Conservation (phyloP, 2,113 vertebrate species). For the Notarius quadriscutis region DNA sequence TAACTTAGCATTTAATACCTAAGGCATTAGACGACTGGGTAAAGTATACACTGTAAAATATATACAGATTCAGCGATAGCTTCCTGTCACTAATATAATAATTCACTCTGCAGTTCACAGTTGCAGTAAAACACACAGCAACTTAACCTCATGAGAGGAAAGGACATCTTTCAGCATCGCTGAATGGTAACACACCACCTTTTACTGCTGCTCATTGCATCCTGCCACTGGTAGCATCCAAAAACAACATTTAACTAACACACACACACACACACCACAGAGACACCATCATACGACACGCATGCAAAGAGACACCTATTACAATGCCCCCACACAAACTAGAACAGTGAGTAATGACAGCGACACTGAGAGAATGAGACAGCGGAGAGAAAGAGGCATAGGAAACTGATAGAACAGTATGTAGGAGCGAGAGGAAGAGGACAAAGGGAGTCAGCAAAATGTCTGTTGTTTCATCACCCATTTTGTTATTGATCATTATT, state of each 20-base stretch:
- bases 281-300: background rate
- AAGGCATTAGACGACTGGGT: background rate
- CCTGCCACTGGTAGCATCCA: slow-evolving; percentile 44
- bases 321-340: background rate
- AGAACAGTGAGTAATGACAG: background rate
- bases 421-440: background rate
- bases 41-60: background rate
- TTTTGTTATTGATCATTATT: slow-evolving; percentile 25
- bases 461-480: slow-evolving; percentile 16
- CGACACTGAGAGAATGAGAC: background rate
- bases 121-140: background rate
- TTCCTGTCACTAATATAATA: background rate
- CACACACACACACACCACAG: background rate
- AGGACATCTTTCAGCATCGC: slow-evolving; percentile 32
- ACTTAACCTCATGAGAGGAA: slow-evolving; percentile 29
- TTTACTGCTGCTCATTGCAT: slow-evolving; percentile 42
- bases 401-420: background rate
- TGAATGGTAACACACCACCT: slow-evolving; percentile 22
- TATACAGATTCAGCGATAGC: background rate
- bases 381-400: background rate
- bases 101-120: background rate
- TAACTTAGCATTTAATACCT: background rate
- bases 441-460: slow-evolving; percentile 4
- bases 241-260: slow-evolving; percentile 35
- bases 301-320: background rate